phyloP scores from a whole-genome alignment of 1,140 invertebrate genomes.

The Calosoma granatense region DNA sequence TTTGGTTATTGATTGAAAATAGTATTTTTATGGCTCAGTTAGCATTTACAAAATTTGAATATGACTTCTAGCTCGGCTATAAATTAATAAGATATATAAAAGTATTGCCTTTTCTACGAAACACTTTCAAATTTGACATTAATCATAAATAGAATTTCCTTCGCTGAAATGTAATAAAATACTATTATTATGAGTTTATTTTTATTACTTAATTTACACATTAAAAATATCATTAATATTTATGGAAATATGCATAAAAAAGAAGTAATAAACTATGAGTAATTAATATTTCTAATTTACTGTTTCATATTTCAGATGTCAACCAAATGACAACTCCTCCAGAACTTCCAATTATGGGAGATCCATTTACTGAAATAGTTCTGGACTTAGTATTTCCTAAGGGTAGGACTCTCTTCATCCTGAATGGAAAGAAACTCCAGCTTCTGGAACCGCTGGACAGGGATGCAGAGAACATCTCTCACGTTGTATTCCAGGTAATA shows the following conservation, averaged over 20 bases:
- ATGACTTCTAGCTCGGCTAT: too few relatives aligned
- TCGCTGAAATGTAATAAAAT: neutral
- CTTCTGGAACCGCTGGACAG: slow-evolving; percentile 72
- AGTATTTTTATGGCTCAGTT: too few relatives aligned
- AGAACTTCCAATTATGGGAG: slow-evolving; percentile 71
- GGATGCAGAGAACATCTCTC: slow-evolving; percentile 74
- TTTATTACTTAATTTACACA: neutral
- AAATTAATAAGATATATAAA: too few relatives aligned
- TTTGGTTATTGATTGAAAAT: too few relatives aligned
- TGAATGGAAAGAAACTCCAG: slow-evolving; percentile 73
- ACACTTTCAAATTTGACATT: too few relatives aligned
- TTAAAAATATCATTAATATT: neutral
- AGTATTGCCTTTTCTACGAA: too few relatives aligned
- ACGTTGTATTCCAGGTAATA: slow-evolving; percentile 75
- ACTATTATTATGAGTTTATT: neutral
- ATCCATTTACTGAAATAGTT: slow-evolving; percentile 67
- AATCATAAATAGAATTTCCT: too few relatives aligned
- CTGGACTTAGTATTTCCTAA: slow-evolving; percentile 68
- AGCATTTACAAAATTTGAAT: too few relatives aligned
- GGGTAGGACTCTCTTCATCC: slow-evolving; percentile 60
- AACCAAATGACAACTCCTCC: slow-evolving; percentile 68
- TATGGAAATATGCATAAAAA: neutral
- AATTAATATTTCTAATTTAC: neutral
- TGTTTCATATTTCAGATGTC: slow-evolving; percentile 50
- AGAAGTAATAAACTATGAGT: neutral